Base-by-base conservation (phyloP, 2,113 vertebrate species). In the Oostethus manadensis region DNA sequence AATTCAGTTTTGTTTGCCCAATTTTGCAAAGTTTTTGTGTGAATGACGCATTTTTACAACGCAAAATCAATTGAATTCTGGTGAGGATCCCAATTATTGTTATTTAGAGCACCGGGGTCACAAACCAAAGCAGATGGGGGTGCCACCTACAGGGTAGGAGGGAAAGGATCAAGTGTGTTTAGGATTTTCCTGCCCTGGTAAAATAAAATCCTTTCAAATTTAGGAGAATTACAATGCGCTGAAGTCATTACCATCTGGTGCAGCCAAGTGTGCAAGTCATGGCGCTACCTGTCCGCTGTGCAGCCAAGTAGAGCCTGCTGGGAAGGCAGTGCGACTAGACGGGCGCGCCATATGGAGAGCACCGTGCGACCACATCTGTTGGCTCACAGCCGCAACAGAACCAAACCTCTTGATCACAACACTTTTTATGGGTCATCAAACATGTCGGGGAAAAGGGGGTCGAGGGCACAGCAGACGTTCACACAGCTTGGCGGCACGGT, bases 361-460 rank as follows among this genome's bases (percentile, higher is more conserved):
- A 64, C 87, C 82, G 77, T 87, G 77, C 68, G 64, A 50, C 81
- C 83, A 77, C 86, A 88, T 83, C 86, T 88, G 86, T 79, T 79
- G 50, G 66, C 77, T 79, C 75, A 71, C 33, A 70, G 77, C 43
- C 78, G 51, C 74, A 74, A 68, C 62, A 66, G 71, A 79, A 80
- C 85, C 74, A 84, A 87, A 82, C 69, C 72, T 60, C 69, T 74
- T 83, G 82, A 81, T 81, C 78, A 66, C 53, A 46, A 22, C 54
- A 65, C 50, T 68, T 83, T 83, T 76, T 23, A 73, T 54, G 50
- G 61, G 51, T 69, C 60, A 51, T 59, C 64, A 67, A 77, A 64
- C 17, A 42, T 58, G 58, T 69, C 66, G 65, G 71, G 49, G 11
- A 42, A 42, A 10, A 13, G 21, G 17, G 47, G 58, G 56, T 65